These are phyloP conservation scores for Xerus rutilus DNA, from an alignment of 2,797 vertebrate species.

Conservation along the genomic window DNA sequence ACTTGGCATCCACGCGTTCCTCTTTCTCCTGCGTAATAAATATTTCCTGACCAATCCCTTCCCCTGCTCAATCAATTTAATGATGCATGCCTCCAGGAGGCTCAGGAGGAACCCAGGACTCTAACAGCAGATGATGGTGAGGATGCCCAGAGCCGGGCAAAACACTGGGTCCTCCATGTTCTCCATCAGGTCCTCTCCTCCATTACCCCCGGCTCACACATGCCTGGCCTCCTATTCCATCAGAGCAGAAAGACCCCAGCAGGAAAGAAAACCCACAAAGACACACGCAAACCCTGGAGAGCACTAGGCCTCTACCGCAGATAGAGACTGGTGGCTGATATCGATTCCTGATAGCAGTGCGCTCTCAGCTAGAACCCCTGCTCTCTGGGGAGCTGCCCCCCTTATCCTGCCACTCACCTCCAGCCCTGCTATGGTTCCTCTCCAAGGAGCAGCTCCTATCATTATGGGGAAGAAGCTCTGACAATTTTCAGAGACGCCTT, in stretches of 20 bases:
- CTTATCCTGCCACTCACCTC: no score
- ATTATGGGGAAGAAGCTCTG: conserved; percentile 36
- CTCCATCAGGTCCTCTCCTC: neutral
- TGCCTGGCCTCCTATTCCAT: neutral
- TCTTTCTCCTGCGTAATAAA: neutral
- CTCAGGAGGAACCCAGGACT: neutral
- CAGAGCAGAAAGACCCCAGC: neutral
- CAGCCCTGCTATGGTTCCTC: neutral
- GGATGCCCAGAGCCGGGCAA: neutral
- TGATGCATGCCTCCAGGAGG: neutral
- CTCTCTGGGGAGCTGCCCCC: neutral
- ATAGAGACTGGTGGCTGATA: neutral
- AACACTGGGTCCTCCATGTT: neutral
- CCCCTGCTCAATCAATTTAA: neutral
- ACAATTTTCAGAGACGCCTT: conserved; percentile 58
- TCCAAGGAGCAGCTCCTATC: neutral
- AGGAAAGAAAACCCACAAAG: neutral
- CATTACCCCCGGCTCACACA: neutral
- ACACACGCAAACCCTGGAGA: neutral
- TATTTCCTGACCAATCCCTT: neutral
- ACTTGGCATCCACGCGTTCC: fast-evolving
- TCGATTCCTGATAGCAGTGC: neutral
- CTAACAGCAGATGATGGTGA: neutral
- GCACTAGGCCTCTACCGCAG: fast-evolving
- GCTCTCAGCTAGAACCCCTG: neutral